Percentiles rank a stretch among this genome's conserved stretches.
phyloP scores from a whole-genome alignment of 2,888 invertebrate species.

The Strigamia maritima region DNA sequence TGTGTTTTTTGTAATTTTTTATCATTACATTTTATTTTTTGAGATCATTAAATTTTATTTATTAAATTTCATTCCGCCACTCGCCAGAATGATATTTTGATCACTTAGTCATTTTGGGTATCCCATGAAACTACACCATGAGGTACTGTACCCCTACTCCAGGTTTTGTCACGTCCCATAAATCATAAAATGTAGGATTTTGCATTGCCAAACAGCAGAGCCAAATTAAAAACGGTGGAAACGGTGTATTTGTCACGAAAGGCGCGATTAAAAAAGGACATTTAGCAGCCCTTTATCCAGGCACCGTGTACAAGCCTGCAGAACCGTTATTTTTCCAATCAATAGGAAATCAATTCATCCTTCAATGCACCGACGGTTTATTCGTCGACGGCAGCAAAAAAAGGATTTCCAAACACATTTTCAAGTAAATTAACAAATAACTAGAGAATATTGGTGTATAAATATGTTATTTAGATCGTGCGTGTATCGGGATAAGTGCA shows the following conservation, averaged over 20 bases:
- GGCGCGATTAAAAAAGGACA: background rate
- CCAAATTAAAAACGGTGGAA: background rate
- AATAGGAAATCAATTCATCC: conserved; percentile 55
- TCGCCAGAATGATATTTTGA: too few species aligned
- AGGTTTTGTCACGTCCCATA: too few species aligned
- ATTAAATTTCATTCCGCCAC: too few species aligned
- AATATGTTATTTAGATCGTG: conserved; percentile 50
- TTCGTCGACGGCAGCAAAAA: conserved; percentile 56
- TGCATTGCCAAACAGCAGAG: background rate
- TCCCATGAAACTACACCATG: too few species aligned
- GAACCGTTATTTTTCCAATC: conserved; percentile 56
- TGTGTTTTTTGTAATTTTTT: too few species aligned
- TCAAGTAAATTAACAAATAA: conserved; percentile 48
- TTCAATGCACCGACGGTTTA: conserved; percentile 55
- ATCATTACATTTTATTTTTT: too few species aligned
- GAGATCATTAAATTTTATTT: too few species aligned
- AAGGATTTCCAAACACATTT: conserved; percentile 54
- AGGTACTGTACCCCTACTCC: too few species aligned
- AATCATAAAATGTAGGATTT: conserved; percentile 1
- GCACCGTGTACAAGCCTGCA: conserved; percentile 52
- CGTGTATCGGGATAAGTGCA: conserved; percentile 51
- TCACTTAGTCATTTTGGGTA: too few species aligned
- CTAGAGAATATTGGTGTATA: background rate
- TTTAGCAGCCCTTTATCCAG: background rate
- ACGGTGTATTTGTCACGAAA: background rate